Conservation (phyloP, 2,888 invertebrate species). For the Acanthococcus lagerstroemiae region DNA sequence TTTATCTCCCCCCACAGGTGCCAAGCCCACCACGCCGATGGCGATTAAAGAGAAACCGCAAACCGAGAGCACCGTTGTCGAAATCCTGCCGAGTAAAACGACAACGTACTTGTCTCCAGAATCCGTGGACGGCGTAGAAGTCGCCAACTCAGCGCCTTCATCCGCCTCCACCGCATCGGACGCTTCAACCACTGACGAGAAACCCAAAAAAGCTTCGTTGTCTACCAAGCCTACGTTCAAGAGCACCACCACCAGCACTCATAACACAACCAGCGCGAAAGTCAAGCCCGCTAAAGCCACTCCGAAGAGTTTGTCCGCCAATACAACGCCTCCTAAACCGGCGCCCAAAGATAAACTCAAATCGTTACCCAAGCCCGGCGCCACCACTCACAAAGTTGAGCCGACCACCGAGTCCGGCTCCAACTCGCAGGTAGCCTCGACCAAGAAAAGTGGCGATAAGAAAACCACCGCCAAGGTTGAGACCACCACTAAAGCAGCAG, state of each 20-base stretch:
- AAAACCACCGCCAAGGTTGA: background rate
- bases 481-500: slow-evolving; percentile 17
- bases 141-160: background rate
- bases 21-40: slow-evolving; percentile 14
- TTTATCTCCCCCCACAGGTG: no score
- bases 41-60: slow-evolving; percentile 23
- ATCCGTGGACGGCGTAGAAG: background rate
- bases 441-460: slow-evolving; percentile 22
- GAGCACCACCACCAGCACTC: background rate
- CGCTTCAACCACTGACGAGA: background rate
- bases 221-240: background rate
- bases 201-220: background rate
- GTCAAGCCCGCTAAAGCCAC: slow-evolving; percentile 14
- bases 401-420: background rate
- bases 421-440: slow-evolving; percentile 4
- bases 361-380: background rate
- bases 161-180: background rate
- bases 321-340: background rate
- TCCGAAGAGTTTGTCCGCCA: slow-evolving; percentile 4
- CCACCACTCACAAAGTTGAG: background rate
- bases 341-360: slow-evolving; percentile 18
- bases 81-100: slow-evolving; percentile 21
- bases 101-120: background rate
- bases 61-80: slow-evolving; percentile 14
- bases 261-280: slow-evolving; percentile 6